A percentile compares a stretch with the other conserved stretches of the same genome.
Conservation (phyloP, 2,113 vertebrate species). For the Seriola quinqueradiata region DNA sequence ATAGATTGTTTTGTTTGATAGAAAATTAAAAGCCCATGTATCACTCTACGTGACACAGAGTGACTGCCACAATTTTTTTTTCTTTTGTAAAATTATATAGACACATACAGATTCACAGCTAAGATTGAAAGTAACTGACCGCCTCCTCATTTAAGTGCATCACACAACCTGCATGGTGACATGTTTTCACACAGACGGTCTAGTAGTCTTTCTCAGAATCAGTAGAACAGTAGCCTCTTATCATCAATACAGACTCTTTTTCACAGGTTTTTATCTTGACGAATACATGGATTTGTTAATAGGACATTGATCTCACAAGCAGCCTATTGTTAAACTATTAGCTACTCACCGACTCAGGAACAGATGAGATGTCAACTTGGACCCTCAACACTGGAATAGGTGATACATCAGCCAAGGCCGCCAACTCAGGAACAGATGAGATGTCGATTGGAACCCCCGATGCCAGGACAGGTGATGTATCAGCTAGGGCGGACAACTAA, state of each 20-base stretch:
- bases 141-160: slow-evolving; percentile 38
- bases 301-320: not conserved
- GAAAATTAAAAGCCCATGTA: not conserved
- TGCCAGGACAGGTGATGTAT: too few species aligned
- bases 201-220: slow-evolving; percentile 40
- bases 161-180: slow-evolving; percentile 41
- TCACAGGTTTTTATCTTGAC: not conserved
- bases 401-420: too few species aligned
- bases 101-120: slow-evolving; percentile 28
- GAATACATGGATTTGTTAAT: not conserved
- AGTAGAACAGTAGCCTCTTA: slow-evolving; percentile 42
- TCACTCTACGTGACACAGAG: not conserved
- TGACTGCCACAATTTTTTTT: not conserved
- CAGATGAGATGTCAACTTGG: too few species aligned
- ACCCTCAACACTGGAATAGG: too few species aligned
- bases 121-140: slow-evolving; percentile 41
- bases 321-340: too few species aligned
- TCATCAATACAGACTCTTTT: slow-evolving; percentile 1
- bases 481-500: too few species aligned
- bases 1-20: not conserved
- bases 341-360: too few species aligned
- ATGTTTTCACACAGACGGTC: slow-evolving; percentile 18
- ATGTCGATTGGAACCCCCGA: too few species aligned
- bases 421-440: too few species aligned
- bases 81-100: slow-evolving; percentile 13